These are phyloP conservation scores for Oligia strigilis DNA, from an alignment of 2,888 invertebrate genomes.

Conservation along the genomic window DNA sequence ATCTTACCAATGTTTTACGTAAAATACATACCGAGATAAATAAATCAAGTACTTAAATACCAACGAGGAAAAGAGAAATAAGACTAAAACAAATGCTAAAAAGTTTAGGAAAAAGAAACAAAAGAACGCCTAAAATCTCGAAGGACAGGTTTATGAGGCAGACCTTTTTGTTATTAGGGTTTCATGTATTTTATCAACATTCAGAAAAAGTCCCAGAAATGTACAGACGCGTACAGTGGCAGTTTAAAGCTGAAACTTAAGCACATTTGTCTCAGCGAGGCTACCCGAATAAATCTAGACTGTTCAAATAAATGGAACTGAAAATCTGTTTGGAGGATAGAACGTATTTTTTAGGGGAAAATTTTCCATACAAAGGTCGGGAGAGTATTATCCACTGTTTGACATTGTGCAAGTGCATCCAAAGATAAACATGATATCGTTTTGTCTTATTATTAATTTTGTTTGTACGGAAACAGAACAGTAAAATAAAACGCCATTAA, in stretches of 20 bases:
- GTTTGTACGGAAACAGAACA: too few relatives aligned
- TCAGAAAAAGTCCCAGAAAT: constrained; percentile 15
- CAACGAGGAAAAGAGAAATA: background rate
- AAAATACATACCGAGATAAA: background rate
- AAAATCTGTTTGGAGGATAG: constrained; percentile 8
- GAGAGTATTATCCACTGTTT: too few relatives aligned
- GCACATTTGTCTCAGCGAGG: constrained; percentile 24
- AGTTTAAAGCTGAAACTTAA: constrained; percentile 26
- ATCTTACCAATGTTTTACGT: background rate
- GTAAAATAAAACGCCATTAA: too few relatives aligned
- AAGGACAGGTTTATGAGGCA: constrained; percentile 6
- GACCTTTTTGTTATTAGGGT: constrained; percentile 18
- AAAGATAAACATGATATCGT: too few relatives aligned
- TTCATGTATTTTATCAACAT: constrained; percentile 18
- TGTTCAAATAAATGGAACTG: constrained; percentile 35
- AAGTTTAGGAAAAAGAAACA: background rate
- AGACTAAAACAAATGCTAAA: background rate
- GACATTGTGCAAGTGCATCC: too few relatives aligned
- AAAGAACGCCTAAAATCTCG: background rate
- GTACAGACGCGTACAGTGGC: background rate
- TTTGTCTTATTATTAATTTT: too few relatives aligned
- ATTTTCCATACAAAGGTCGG: background rate
- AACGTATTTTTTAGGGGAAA: background rate
- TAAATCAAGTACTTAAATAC: background rate
- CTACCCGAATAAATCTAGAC: constrained; percentile 32